phyloP scores from a whole-genome alignment of 2,888 invertebrate genomes.

The Gymnosoma rotundatum region DNA sequence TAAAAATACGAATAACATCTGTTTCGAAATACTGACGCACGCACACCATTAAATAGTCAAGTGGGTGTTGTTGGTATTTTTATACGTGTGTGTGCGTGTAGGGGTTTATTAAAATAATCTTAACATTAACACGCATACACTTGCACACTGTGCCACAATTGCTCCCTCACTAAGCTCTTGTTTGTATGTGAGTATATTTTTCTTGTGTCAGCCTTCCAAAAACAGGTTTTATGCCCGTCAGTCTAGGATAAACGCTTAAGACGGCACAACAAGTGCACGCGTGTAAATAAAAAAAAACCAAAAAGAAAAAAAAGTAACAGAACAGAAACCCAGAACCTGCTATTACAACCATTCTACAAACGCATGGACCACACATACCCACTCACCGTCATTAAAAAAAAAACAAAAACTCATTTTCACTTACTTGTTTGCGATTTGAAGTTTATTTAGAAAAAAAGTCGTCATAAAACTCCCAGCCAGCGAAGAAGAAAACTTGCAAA shows the following conservation, averaged over 20 bases:
- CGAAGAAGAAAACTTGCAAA: neutral
- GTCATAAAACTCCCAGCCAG: constrained; percentile 21
- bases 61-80: constrained; percentile 60
- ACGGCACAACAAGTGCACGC: constrained; percentile 83
- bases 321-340: constrained; percentile 52
- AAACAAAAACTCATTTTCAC: constrained; percentile 32
- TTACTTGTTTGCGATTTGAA: constrained; percentile 29
- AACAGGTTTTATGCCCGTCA: constrained; percentile 78
- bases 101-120: constrained; percentile 40
- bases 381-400: constrained; percentile 23
- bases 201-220: constrained; percentile 77
- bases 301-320: constrained; percentile 39
- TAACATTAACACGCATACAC: constrained; percentile 51
- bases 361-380: constrained; percentile 48
- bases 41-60: constrained; percentile 22
- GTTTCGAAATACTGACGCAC: constrained; percentile 28
- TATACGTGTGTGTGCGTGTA: constrained; percentile 7
- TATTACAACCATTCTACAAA: constrained; percentile 29
- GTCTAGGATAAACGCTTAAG: constrained; percentile 82
- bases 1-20: constrained; percentile 62
- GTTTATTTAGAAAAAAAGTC: constrained; percentile 36
- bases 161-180: constrained; percentile 54
- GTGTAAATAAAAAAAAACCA: constrained; percentile 72
- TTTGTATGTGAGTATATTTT: constrained; percentile 58
- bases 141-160: constrained; percentile 27